Evolutionary conservation across 2,888 invertebrate genomes (phyloP).

Genomic region (Thymelicus lineola): DNA sequence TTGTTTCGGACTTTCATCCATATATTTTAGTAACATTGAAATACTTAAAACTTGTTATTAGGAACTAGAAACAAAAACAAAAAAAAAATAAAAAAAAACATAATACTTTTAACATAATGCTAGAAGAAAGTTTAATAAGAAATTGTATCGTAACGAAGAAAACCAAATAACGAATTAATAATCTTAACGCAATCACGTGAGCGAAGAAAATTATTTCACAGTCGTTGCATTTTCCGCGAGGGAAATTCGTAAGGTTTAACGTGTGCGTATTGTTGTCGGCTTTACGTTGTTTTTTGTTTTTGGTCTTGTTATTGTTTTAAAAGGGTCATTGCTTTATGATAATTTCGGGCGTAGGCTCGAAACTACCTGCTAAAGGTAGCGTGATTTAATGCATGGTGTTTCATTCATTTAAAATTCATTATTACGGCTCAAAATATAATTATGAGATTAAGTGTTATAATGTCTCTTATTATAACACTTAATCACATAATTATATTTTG

Average conservation of each 20-base stretch:
- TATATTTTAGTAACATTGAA: too few species aligned
- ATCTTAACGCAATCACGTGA: constrained; percentile 11
- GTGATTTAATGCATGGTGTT: neutral
- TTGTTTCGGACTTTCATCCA: too few species aligned
- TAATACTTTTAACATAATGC: too few species aligned
- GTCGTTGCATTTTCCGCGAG: constrained; percentile 29
- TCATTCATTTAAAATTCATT: neutral
- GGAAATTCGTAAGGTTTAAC: constrained; percentile 21
- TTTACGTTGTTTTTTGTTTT: neutral
- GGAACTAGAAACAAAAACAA: too few species aligned
- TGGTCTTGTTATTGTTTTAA: neutral
- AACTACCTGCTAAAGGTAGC: neutral
- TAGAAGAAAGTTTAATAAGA: too few species aligned
- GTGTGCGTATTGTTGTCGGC: neutral
- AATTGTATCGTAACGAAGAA: too few species aligned
- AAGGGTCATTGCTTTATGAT: constrained; percentile 2
- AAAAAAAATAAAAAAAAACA: too few species aligned
- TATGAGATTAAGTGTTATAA: too few species aligned
- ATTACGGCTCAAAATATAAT: too few species aligned
- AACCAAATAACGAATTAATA: neutral
- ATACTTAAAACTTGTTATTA: too few species aligned
- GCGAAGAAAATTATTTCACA: constrained; percentile 28
- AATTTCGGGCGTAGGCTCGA: constrained; percentile 6
- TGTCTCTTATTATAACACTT: too few species aligned
- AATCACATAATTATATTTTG: too few species aligned